phyloP scores from a whole-genome alignment of 2,888 invertebrate genomes.

The Cyrtodaria siliqua region DNA sequence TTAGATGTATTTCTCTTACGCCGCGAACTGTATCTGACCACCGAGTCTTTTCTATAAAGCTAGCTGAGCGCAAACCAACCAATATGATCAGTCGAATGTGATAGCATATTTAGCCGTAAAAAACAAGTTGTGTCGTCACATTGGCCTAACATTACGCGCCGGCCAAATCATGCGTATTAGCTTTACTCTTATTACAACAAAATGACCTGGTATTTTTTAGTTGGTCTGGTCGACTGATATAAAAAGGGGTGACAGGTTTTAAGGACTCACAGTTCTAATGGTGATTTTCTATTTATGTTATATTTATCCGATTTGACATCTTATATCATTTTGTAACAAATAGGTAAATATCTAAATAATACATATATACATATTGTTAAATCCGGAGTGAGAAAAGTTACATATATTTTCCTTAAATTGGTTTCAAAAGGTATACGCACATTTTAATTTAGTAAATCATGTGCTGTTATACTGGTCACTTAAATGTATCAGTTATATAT shows the following conservation, averaged over 20 bases:
- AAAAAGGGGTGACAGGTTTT: constrained; percentile 30
- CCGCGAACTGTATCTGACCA: constrained; percentile 63
- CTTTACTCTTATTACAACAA: constrained; percentile 29
- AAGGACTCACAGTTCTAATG: constrained; percentile 4
- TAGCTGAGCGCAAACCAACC: constrained; percentile 64
- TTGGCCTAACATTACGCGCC: constrained; percentile 62
- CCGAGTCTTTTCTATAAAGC: constrained; percentile 58
- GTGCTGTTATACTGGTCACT: too few species aligned
- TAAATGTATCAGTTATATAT: too few species aligned
- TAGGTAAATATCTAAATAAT: too few species aligned
- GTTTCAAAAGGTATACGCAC: too few species aligned
- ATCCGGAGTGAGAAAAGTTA: too few species aligned
- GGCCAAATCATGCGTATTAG: constrained; percentile 58
- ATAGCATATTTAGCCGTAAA: constrained; percentile 66
- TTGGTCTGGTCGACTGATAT: constrained; percentile 22
- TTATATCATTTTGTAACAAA: too few species aligned
- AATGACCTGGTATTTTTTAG: constrained; percentile 52
- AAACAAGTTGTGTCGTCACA: constrained; percentile 63
- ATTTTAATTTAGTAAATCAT: too few species aligned
- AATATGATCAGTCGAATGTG: constrained; percentile 66
- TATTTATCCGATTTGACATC: too few species aligned
- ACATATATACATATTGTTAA: too few species aligned
- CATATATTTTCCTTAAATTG: too few species aligned
- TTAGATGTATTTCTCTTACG: constrained; percentile 65
- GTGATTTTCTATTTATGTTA: too few species aligned